Conservation (phyloP, 2,888 invertebrate genomes). For the Eumerus sabulonum region DNA sequence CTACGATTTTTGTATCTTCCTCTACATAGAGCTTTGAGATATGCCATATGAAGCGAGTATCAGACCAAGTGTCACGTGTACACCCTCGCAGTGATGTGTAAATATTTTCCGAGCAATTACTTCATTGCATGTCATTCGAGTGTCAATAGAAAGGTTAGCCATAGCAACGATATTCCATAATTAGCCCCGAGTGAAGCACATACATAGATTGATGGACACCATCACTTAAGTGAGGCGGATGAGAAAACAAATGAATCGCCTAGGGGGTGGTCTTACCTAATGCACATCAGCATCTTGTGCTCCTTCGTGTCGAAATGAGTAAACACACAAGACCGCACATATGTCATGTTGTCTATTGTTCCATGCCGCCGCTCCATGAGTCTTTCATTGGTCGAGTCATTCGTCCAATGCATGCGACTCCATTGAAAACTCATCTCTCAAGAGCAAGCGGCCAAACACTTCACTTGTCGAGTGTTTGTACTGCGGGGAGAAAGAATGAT, state of each 20-base stretch:
- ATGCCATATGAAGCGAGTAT: no score
- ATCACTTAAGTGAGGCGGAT: no score
- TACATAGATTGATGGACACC: no score
- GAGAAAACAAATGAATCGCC: not conserved
- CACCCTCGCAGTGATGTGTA: no score
- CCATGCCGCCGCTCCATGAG: constrained; percentile 40
- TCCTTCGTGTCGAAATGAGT: constrained; percentile 27
- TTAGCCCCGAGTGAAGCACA: no score
- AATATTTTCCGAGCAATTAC: no score
- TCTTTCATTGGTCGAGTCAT: constrained; percentile 32
- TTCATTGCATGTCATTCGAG: no score
- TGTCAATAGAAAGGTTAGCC: no score
- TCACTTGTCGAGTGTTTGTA: constrained; percentile 59
- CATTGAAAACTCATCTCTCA: constrained; percentile 58
- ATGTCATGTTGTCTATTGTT: constrained; percentile 52
- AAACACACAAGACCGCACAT: constrained; percentile 60
- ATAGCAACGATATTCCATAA: no score
- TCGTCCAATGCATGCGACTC: constrained; percentile 21
- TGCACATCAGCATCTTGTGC: constrained; percentile 25
- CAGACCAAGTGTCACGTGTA: no score
- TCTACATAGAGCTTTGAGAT: no score
- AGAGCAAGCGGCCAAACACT: constrained; percentile 50
- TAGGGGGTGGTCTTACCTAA: constrained; percentile 52
- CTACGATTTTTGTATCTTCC: constrained; percentile 2
- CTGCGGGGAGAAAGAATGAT: constrained; percentile 38